Percentiles rank a stretch among this genome's conserved stretches.
Evolutionary conservation across 1,140 invertebrate genomes (phyloP).

Genomic region (Scaptomyza montana): DNA sequence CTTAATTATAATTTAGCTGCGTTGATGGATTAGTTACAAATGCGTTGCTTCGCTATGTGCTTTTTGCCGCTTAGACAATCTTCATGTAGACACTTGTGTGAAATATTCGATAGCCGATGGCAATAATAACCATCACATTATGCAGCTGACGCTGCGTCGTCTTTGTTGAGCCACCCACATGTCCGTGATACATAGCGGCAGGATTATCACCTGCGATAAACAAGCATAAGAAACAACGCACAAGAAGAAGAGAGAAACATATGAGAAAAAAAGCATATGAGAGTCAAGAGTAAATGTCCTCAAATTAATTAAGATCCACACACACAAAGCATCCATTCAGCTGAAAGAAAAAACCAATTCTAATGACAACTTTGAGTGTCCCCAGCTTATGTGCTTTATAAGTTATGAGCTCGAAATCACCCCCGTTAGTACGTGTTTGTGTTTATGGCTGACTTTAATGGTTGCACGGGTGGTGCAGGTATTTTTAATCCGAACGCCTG

Average conservation of each 20-base stretch:
- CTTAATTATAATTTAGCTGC: slow-evolving; percentile 28
- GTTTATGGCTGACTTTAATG: slow-evolving; percentile 25
- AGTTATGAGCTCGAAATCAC: slow-evolving; percentile 59
- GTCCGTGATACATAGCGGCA: slow-evolving; percentile 86
- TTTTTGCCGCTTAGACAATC: slow-evolving; percentile 56
- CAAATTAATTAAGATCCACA: slow-evolving; percentile 73
- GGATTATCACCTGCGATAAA: slow-evolving; percentile 85
- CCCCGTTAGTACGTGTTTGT: slow-evolving; percentile 9
- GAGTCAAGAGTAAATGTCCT: slow-evolving; percentile 42
- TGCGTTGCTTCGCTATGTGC: slow-evolving; percentile 16
- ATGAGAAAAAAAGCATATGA: slow-evolving; percentile 17
- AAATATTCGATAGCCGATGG: slow-evolving; percentile 80
- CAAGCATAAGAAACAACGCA: background rate
- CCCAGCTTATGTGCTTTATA: slow-evolving; percentile 48
- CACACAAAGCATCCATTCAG: slow-evolving; percentile 19
- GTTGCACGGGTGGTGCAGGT: slow-evolving; percentile 31
- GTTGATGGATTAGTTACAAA: slow-evolving; percentile 68
- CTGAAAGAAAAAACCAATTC: slow-evolving; percentile 64
- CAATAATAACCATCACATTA: slow-evolving; percentile 71
- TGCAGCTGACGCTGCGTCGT: slow-evolving; percentile 81
- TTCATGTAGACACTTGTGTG: slow-evolving; percentile 75
- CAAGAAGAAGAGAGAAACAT: slow-evolving; percentile 5
- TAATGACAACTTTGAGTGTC: slow-evolving; percentile 63
- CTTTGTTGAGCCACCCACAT: slow-evolving; percentile 84
- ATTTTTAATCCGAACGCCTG: slow-evolving; percentile 79